Evolutionary conservation across 1,140 invertebrate species (phyloP), one percentile per base, ranked within the genome.

Genomic region (Drosophila parvula): DNA sequence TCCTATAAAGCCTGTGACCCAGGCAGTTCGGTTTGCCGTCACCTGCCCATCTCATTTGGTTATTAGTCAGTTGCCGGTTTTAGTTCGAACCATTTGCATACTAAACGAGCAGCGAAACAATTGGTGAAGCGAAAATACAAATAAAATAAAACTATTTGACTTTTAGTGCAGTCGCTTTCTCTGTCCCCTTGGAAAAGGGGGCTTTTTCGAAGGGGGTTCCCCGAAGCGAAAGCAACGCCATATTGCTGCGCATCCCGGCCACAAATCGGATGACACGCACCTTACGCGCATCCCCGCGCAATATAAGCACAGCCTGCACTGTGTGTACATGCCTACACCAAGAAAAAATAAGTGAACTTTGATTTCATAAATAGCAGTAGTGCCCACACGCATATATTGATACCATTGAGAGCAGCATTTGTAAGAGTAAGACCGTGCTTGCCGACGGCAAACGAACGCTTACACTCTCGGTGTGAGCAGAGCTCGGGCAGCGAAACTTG

Each of bases 61-160:
- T 71, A 47, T 70, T 71, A 59, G 69, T 71, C 65, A 71, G 69
- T 59, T 22, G 69, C 69, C 44, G 69, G 41, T 41, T 77, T 77
- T 77, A 50, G 55, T 56, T 60, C 74, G 48, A 58, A 63, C 44
- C 60, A 63, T 77, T 78, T 78, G 74, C 74, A 78, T 78, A 69
- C 44, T 34, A 67, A 69, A 69, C 27, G 65, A 69, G 62, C n/a
- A 27, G n/a, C 48, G 27, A 56, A 68, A 69, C 43, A 77, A 77
- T 61, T 61, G 57, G 41, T 18, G 41, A 8, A 12, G 12, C 51
- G 18, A 22, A 50, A 27, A 50, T n/a, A 14, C 34, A 9, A 22
- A 14, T 53, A 53, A 56, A 57, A n/a, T 18, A 14, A 43, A 53
- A 7, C 45, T 18, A 70, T 70, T 71, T 36, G 44, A 34, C 32